A percentile compares a stretch with the other conserved stretches of the same genome.
phyloP scores from a whole-genome alignment of 1,140 invertebrate species.

The Pogonomyrmex californicus region DNA sequence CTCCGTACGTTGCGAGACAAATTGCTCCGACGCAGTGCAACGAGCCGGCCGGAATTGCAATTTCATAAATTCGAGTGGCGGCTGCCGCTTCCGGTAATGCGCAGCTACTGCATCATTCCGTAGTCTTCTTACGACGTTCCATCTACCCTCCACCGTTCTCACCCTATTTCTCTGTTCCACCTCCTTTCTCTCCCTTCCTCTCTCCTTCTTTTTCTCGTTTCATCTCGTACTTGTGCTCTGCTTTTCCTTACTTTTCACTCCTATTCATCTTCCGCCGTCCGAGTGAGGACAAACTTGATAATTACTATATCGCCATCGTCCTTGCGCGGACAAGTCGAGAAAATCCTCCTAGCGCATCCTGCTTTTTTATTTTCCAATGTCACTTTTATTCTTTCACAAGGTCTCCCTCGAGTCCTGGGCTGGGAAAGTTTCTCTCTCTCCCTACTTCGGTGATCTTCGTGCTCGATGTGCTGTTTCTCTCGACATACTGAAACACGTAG shows the following conservation, averaged over 20 bases:
- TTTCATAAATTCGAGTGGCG: conserved; percentile 82
- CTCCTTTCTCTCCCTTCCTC: neutral
- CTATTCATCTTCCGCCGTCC: neutral
- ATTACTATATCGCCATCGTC: conserved; percentile 45
- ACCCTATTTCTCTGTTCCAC: neutral
- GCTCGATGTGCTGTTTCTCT: neutral
- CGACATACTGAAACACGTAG: conserved; percentile 2
- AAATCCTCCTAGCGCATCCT: conserved; percentile 15
- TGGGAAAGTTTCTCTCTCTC: neutral
- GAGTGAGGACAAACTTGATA: conserved; percentile 37
- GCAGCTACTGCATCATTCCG: conserved; percentile 57
- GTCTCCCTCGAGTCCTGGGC: neutral
- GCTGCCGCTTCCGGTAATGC: conserved; percentile 61
- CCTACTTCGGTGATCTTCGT: neutral
- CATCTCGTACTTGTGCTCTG: neutral
- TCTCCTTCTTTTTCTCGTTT: neutral
- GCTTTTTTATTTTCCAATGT: conserved; percentile 23
- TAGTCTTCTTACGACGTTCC: conserved; percentile 47
- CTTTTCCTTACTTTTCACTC: neutral
- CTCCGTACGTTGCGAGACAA: conserved; percentile 73
- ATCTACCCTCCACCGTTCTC: conserved; percentile 1
- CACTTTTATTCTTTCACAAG: conserved; percentile 42
- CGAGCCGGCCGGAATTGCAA: conserved; percentile 78
- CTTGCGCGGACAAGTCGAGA: neutral
- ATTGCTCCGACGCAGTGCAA: conserved; percentile 76